These are phyloP conservation scores for Drosophila pachea DNA, from an alignment of 1,140 invertebrate genomes.

Conservation along the genomic window DNA sequence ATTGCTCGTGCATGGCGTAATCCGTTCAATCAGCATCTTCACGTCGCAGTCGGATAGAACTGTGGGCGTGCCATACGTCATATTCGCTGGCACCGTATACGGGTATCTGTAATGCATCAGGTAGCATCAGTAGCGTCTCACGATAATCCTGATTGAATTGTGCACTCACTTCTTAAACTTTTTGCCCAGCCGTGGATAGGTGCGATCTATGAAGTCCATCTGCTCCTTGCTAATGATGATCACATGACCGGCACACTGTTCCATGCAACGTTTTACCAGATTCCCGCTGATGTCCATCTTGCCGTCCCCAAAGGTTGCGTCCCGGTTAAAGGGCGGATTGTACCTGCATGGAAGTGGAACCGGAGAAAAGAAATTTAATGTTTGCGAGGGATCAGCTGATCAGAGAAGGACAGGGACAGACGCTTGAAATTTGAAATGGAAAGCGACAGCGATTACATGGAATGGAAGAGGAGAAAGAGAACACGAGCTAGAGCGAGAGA, in stretches of 20 bases:
- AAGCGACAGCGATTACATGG: no score
- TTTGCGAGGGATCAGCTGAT: background rate
- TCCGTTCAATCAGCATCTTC: conserved; percentile 54
- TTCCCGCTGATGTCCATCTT: conserved; percentile 30
- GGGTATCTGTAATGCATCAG: conserved; percentile 34
- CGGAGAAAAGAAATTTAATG: background rate
- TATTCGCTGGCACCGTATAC: conserved; percentile 35
- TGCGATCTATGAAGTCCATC: conserved; percentile 62
- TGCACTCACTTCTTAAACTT: conserved; percentile 43
- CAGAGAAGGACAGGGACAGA: background rate
- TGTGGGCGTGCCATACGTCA: conserved; percentile 32
- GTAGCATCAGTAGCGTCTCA: no score
- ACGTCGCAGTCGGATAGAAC: conserved; percentile 25
- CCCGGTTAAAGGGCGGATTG: conserved; percentile 31
- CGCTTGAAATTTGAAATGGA: no score
- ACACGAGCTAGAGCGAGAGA: background rate
- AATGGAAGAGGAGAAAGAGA: no score
- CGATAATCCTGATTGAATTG: no score
- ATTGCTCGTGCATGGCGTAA: conserved; percentile 23
- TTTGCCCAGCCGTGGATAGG: conserved; percentile 40
- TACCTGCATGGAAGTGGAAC: no score
- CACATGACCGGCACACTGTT: conserved; percentile 40
- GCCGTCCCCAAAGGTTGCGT: conserved; percentile 26
- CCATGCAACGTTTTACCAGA: conserved; percentile 52
- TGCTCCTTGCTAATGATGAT: conserved; percentile 66